These are phyloP conservation scores for Bombus superbus DNA, from an alignment of 1,140 invertebrate genomes.

Conservation along the genomic window DNA sequence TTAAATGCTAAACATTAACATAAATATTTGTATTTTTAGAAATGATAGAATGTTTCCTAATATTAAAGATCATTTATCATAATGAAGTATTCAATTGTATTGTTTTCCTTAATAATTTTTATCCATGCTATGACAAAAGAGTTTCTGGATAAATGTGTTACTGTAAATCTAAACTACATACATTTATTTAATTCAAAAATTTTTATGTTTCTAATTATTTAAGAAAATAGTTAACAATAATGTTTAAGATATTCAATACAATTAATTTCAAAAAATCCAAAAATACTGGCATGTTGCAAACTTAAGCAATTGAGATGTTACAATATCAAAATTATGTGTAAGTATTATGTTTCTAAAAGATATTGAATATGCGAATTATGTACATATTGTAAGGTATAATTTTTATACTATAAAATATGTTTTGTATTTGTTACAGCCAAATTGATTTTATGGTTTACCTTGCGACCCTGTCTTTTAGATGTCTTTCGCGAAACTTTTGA, in stretches of 20 bases:
- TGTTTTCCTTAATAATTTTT: background rate
- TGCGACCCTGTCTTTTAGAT: slow-evolving; percentile 75
- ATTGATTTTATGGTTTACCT: slow-evolving; percentile 78
- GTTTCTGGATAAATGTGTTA: background rate
- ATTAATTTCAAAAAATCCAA: slow-evolving; percentile 6
- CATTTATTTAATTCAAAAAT: slow-evolving; percentile 9
- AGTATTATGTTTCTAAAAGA: slow-evolving; percentile 30
- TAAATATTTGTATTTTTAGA: background rate
- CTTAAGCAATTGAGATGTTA: slow-evolving; percentile 4
- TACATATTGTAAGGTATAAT: slow-evolving; percentile 50
- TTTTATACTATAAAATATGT: slow-evolving; percentile 65
- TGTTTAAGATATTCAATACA: slow-evolving; percentile 24
- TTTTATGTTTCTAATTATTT: slow-evolving; percentile 3
- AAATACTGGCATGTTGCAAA: slow-evolving; percentile 20
- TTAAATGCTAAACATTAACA: slow-evolving; percentile 1
- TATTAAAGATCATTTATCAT: background rate
- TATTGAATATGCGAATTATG: slow-evolving; percentile 30
- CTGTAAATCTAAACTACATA: slow-evolving; percentile 21
- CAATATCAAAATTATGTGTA: slow-evolving; percentile 25
- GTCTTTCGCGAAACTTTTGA: slow-evolving; percentile 72
- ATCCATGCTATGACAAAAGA: background rate
- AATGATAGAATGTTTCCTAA: background rate
- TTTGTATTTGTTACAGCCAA: slow-evolving; percentile 70
- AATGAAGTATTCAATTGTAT: background rate
- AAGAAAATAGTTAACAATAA: background rate